phyloP scores from a whole-genome alignment of 2,113 vertebrate species.

The Saccopteryx bilineata region DNA sequence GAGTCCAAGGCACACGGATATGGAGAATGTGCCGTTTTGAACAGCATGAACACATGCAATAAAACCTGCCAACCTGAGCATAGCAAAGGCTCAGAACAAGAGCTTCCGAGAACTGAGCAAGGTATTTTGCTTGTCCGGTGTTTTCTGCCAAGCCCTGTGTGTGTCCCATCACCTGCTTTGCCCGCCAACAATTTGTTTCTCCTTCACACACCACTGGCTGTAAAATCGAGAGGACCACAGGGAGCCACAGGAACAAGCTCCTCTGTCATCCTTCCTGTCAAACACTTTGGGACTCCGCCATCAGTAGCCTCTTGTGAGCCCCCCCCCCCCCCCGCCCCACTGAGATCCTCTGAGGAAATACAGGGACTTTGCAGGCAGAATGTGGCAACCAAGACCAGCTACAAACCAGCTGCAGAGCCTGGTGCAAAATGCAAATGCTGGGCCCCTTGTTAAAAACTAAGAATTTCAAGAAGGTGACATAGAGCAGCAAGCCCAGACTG shows the following conservation, averaged over 20 bases:
- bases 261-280: neutral
- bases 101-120: fast-evolving
- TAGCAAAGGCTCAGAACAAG: fast-evolving
- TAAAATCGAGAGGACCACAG: neutral
- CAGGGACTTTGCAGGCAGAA: neutral
- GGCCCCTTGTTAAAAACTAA: fast-evolving
- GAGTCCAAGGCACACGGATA: fast-evolving
- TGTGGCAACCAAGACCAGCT: neutral
- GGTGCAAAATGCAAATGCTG: fast-evolving
- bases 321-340: no score
- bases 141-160: fast-evolving
- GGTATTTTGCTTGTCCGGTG: fast-evolving
- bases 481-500: fast-evolving
- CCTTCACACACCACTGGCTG: neutral
- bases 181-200: fast-evolving
- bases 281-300: neutral
- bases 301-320: fast-evolving
- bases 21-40: fast-evolving
- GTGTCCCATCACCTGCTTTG: fast-evolving
- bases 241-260: neutral
- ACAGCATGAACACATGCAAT: fast-evolving
- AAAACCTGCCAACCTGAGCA: fast-evolving
- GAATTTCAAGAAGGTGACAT: fast-evolving
- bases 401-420: neutral
- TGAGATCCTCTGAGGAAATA: fast-evolving